These are phyloP conservation scores for Muraenolepis orangiensis DNA, from an alignment of 2,797 vertebrate genomes.

Conservation along the genomic window DNA sequence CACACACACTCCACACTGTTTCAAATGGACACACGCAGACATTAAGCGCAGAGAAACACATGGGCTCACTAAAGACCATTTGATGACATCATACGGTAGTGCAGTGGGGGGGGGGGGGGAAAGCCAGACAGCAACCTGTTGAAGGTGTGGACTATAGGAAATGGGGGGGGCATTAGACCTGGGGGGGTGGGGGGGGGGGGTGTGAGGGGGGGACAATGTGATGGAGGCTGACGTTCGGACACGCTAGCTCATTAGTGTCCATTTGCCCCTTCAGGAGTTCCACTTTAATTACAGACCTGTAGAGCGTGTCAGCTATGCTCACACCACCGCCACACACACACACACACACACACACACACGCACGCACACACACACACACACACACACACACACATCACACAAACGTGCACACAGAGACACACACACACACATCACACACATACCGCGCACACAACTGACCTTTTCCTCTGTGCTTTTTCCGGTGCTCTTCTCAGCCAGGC, in stretches of 20 bases:
- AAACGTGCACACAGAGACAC: not conserved
- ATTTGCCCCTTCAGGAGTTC: conserved; percentile 63
- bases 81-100: no score
- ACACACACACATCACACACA: not conserved
- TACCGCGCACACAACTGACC: not conserved
- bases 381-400: not conserved
- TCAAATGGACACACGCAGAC: no score
- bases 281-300: conserved; percentile 79
- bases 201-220: conserved; percentile 23
- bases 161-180: not conserved
- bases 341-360: conserved; percentile 3
- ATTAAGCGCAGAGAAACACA: no score
- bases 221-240: conserved; percentile 60
- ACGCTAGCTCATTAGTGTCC: conserved; percentile 75
- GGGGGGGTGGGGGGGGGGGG: not conserved
- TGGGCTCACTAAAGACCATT: no score
- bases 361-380: not conserved
- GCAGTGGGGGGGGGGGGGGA: no score
- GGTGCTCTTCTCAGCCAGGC: no score
- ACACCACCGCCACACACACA: conserved; percentile 17
- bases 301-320: conserved; percentile 44
- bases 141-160: no score
- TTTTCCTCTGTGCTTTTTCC: not conserved
- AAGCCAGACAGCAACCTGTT: no score
- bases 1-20: conserved; percentile 3